Base-by-base conservation (phyloP, 1,140 invertebrate genomes). In the Scaptomyza montana region DNA sequence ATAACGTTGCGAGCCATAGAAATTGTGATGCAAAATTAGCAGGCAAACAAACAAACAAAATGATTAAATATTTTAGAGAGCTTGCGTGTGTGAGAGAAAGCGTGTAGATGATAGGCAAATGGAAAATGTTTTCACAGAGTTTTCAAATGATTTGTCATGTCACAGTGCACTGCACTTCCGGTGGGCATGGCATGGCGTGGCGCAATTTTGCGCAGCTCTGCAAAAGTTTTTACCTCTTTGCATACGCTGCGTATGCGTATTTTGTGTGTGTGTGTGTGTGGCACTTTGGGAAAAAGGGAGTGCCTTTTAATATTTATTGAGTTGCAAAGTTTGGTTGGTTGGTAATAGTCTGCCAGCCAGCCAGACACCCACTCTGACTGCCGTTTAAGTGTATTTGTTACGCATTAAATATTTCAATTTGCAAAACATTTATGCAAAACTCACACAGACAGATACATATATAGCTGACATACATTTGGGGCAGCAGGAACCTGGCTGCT, bases 241-340 rank as follows among this genome's bases (percentile, higher is more conserved):
- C 68, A 21, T 28, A 66, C 69, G 61, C 49, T 60, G 69, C 69
- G 69, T 72, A 72, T 72, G 63, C 69, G 63, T 72, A 66, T 60
- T 72, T 36, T 65, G 25, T 50, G 21, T 25, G 21, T 25, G 21
- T 25, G 21, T 25, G 21, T 25, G 21, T 25, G 21, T 25, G 21
- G 2, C 21, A 25, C 3, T 25, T 25, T 25, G 21, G 2, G 21
- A 25, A 25, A 25, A 25, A 25, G 21, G 53, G 41, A 54, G 65
- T 81, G 72, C 78, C 75, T 89, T 87, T 89, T 79, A 87, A 87
- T 87, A 87, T 87, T 87, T 87, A 87, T 87, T 80, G 84, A 76
- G 84, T 89, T 80, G 75, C 79, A 89, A 59, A 36, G 7, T 5
- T 67, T 65, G 73, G 30, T 25, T 25, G 21, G 25, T 56, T 45